A percentile compares a stretch with the other conserved stretches of the same genome.
Evolutionary conservation across 1,140 invertebrate species (phyloP).

Genomic region (Phocides pigmalion): DNA sequence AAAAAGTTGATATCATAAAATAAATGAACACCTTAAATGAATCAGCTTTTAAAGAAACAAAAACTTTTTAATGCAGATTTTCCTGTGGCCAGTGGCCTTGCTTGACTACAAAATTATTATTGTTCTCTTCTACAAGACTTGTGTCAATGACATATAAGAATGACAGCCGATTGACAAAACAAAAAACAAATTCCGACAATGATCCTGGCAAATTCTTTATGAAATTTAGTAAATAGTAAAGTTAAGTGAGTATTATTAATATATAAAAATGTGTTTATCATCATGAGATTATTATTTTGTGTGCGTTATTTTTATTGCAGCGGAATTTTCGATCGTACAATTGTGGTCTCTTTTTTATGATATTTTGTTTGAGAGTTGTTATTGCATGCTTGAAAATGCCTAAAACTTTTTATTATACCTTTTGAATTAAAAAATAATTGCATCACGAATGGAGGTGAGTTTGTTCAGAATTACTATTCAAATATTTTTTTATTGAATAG

Average conservation of each 20-base stretch:
- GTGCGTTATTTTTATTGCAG: constrained; percentile 39
- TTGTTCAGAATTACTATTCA: constrained; percentile 10
- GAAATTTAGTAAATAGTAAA: constrained; percentile 55
- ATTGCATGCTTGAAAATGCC: constrained; percentile 45
- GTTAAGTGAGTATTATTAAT: constrained; percentile 37
- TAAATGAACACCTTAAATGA: no score
- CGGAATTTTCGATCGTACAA: constrained; percentile 44
- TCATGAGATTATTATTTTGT: constrained; percentile 5
- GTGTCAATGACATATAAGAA: neutral
- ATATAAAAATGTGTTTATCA: constrained; percentile 11
- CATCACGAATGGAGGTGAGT: constrained; percentile 65
- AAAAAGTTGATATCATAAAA: no score
- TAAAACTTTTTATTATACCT: constrained; percentile 25
- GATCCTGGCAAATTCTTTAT: constrained; percentile 69
- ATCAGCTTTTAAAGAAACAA: no score
- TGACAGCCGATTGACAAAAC: constrained; percentile 53
- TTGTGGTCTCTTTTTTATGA: constrained; percentile 46
- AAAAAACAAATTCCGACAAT: constrained; percentile 72
- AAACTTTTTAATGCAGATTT: no score
- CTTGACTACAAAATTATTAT: no score
- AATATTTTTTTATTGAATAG: neutral
- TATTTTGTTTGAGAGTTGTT: constrained; percentile 42
- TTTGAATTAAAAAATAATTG: neutral
- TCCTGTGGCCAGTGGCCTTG: no score
- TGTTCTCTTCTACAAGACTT: no score